phyloP scores from a whole-genome alignment of 2,888 invertebrate species.

The Unio delphinus region DNA sequence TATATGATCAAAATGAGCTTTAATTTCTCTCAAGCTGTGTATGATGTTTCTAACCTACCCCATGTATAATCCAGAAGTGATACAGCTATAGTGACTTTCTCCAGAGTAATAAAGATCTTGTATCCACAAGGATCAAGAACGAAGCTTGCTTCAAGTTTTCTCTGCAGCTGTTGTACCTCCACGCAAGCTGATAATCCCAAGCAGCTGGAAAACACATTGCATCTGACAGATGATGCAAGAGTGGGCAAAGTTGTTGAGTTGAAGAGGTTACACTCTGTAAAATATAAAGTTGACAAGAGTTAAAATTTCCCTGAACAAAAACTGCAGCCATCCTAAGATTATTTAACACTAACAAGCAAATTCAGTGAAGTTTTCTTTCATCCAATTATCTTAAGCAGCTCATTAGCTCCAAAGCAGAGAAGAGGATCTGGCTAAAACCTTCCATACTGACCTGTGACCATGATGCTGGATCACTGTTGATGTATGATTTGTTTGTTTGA shows the following conservation, averaged over 20 bases:
- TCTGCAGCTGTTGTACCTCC: constrained; percentile 11
- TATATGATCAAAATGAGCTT: no score
- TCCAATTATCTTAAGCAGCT: no score
- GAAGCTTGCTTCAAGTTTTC: constrained; percentile 14
- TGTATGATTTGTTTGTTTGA: no score
- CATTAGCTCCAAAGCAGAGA: no score
- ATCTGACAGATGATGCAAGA: constrained; percentile 14
- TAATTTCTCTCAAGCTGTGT: no score
- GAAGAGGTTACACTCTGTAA: constrained; percentile 7
- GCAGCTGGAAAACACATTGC: constrained; percentile 18
- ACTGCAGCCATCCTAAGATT: no score
- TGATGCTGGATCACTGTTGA: no score
- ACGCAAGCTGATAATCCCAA: constrained; percentile 21
- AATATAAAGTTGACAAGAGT: not conserved
- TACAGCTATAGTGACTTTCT: constrained; percentile 14
- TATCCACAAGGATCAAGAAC: constrained; percentile 17
- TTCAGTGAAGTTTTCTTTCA: no score
- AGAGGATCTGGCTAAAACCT: no score
- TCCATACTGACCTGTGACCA: no score
- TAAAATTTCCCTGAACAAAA: not conserved
- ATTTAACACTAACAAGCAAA: no score
- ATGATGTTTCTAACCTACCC: constrained; percentile 5
- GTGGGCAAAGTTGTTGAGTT: constrained; percentile 2
- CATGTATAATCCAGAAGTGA: constrained; percentile 13
- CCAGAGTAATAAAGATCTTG: constrained; percentile 16